A percentile compares a stretch with the other conserved stretches of the same genome.
Evolutionary conservation across 2,888 invertebrate species (phyloP).

Genomic region (Arge pagana): DNA sequence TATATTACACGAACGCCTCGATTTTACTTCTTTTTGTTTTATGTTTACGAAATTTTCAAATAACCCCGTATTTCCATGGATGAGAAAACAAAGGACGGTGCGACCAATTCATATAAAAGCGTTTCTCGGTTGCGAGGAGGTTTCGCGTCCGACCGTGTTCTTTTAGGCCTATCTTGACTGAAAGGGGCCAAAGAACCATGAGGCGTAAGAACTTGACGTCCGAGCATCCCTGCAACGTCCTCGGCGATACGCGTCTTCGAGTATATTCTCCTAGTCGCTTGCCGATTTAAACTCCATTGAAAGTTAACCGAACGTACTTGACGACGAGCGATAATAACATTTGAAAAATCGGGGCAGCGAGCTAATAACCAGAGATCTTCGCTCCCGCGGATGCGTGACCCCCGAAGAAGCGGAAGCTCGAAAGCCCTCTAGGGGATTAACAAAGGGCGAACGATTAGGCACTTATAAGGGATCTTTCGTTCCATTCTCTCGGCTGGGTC

Average conservation of each 20-base stretch:
- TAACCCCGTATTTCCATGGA: too few relatives aligned
- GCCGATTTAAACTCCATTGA: constrained; percentile 52
- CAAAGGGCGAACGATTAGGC: constrained; percentile 51
- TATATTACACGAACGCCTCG: not conserved
- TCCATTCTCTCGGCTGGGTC: not conserved
- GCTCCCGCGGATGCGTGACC: not conserved
- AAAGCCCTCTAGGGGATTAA: constrained; percentile 48
- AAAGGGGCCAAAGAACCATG: constrained; percentile 5
- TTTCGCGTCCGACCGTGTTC: too few relatives aligned
- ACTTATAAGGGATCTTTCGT: constrained; percentile 42
- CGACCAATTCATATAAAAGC: not conserved
- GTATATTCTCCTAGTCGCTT: constrained; percentile 45
- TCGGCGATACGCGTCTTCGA: constrained; percentile 23
- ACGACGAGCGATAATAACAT: too few relatives aligned
- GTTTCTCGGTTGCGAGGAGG: constrained; percentile 1
- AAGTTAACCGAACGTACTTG: too few relatives aligned
- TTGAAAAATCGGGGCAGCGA: too few relatives aligned
- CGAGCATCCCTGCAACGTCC: not conserved
- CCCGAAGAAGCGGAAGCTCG: not conserved
- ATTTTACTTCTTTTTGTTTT: not conserved
- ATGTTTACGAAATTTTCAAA: too few relatives aligned
- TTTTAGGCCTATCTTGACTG: constrained; percentile 7
- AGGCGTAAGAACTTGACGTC: constrained; percentile 5
- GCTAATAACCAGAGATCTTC: too few relatives aligned
- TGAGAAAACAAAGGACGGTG: not conserved